Conservation (phyloP, 2,888 invertebrate species). For the Agapostemon virescens region DNA sequence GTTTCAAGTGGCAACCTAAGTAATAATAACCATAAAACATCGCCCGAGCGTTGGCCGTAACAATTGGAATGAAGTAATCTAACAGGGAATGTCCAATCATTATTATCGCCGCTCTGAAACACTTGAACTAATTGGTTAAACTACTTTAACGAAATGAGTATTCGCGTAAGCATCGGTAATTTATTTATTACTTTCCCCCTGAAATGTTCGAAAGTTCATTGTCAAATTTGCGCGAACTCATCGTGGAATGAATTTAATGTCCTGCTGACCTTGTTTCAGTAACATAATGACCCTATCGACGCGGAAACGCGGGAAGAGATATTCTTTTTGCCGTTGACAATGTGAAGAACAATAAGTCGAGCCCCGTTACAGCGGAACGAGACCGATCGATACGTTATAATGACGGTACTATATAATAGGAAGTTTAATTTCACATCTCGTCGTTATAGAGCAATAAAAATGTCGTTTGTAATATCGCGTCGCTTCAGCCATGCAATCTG, state of each 20-base stretch:
- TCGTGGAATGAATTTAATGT: neutral
- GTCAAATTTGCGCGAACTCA: neutral
- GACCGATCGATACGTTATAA: neutral
- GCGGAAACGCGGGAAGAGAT: neutral
- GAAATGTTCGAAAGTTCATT: neutral
- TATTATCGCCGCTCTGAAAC: neutral
- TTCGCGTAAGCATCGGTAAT: neutral
- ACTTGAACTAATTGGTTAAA: neutral
- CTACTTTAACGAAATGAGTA: neutral
- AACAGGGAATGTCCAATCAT: neutral
- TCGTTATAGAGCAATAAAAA: neutral
- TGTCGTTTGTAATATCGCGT: neutral
- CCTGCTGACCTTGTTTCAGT: slow-evolving; percentile 2
- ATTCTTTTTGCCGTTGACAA: neutral
- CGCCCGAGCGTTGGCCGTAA: too few species aligned
- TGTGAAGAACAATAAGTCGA: neutral
- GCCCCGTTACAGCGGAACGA: neutral
- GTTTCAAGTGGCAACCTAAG: too few species aligned
- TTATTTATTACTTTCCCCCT: neutral
- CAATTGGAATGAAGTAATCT: neutral
- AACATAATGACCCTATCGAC: neutral
- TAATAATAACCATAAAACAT: too few species aligned
- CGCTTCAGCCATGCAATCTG: neutral
- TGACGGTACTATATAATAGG: neutral
- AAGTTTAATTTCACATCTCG: neutral